Evolutionary conservation across 2,113 vertebrate species (phyloP), one percentile per base, ranked within the genome.

Genomic region (Jaculus jaculus): DNA sequence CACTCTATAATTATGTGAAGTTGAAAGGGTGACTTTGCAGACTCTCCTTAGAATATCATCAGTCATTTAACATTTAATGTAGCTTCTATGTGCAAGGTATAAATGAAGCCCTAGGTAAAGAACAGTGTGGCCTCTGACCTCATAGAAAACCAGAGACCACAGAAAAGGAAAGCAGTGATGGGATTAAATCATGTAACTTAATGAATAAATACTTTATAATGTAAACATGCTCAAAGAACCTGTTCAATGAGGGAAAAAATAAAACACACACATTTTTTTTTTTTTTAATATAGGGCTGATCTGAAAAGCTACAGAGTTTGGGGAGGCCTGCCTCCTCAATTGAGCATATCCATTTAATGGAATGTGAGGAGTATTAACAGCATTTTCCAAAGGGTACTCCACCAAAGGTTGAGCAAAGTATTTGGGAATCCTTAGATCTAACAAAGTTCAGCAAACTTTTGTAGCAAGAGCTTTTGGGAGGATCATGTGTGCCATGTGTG

Each of bases 141-240:
- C 39, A 51, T 3, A 83, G 60, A 61, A 86, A 79, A 85, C 30
- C 58, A 66, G 54, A 81, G 23, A 87, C 30, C 26, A 37, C 20
- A 84, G 8, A 60, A 5, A 65, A 65, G 37, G 20, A 58, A 69
- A 30, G 39, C 16, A 88, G 68, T n/a, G 75, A 24, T 82, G 84
- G 37, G 92, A 77, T 90, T 47, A 84, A 75, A 88, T 94, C 63
- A 61, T 72, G 80, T 34, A 96, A 75, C 34, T 81, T 71, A 88
- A 54, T 81, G 20, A 73, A 18, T 94, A 92, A 81, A 90, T 81
- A 75, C 72, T 81, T 95, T 92, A 73, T 85, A 95, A 68, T 77
- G 42, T 81, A 92, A 89, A 79, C 17, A 28, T 39, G 60, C 28
- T 72, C 28, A 82, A 82, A 69, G 30, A 39, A 47, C 47, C 82